Evolutionary conservation across 2,888 invertebrate genomes (phyloP).

Genomic region (Amblyjoppa fuscipennis): DNA sequence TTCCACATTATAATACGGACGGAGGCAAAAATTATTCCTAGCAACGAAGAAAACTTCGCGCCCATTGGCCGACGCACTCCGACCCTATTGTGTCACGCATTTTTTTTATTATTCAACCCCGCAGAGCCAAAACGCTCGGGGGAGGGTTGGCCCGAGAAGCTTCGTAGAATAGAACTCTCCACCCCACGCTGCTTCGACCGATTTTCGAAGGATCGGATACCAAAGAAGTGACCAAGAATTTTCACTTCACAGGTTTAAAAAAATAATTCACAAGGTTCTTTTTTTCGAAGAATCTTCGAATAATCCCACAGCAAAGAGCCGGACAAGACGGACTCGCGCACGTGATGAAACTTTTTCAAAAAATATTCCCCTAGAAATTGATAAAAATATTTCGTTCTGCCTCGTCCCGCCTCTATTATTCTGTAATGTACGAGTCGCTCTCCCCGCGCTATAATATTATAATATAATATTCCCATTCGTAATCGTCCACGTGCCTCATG

Average conservation of each 20-base stretch:
- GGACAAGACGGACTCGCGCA: too few relatives aligned
- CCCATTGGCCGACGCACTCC: conserved; percentile 60
- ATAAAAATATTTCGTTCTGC: neutral
- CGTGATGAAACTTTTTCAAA: neutral
- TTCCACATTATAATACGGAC: conserved; percentile 44
- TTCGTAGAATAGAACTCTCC: conserved; percentile 42
- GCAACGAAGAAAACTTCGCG: conserved; percentile 51
- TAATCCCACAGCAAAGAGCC: neutral
- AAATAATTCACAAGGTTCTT: neutral
- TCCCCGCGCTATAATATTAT: neutral
- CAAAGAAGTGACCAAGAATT: conserved; percentile 28
- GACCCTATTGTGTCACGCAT: conserved; percentile 59
- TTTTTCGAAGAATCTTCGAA: neutral
- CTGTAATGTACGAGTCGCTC: neutral
- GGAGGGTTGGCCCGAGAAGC: conserved; percentile 54
- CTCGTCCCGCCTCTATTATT: too few relatives aligned
- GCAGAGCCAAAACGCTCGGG: conserved; percentile 50
- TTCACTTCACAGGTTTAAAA: conserved; percentile 6
- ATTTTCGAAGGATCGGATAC: conserved; percentile 36
- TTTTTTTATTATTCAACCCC: conserved; percentile 53
- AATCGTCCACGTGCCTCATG: conserved; percentile 57
- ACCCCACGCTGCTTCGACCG: conserved; percentile 51
- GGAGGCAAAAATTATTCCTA: conserved; percentile 60
- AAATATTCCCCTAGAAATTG: neutral
- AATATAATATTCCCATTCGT: conserved; percentile 49